These are phyloP conservation scores for Pipa parva DNA, from an alignment of 2,113 vertebrate genomes.

Conservation along the genomic window DNA sequence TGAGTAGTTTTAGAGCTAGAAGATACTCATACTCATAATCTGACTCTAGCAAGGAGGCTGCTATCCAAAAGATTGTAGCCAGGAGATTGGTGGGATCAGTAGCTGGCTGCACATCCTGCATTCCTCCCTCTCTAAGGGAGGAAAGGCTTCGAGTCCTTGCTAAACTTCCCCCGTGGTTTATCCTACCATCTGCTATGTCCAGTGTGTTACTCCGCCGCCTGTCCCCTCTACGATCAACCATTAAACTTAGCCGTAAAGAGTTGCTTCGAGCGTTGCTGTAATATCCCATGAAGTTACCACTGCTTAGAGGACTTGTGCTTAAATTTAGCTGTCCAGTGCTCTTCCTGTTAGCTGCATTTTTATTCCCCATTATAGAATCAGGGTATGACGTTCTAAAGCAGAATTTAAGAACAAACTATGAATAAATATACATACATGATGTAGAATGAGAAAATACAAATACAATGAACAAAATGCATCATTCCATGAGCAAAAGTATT, in stretches of 20 bases:
- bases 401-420: not conserved
- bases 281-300: conserved; percentile 70
- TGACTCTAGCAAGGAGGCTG: conserved; percentile 86
- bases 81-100: conserved; percentile 90
- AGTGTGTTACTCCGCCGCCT: conserved; percentile 90
- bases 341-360: conserved; percentile 92
- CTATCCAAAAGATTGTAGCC: conserved; percentile 98
- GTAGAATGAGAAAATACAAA: too few species aligned
- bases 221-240: conserved; percentile 79
- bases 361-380: conserved; percentile 83
- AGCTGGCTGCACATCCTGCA: conserved; percentile 71
- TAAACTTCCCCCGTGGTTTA: conserved; percentile 81
- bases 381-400: conserved; percentile 70
- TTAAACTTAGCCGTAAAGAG: conserved; percentile 83
- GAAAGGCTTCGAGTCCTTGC: conserved; percentile 94
- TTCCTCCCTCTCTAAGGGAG: conserved; percentile 79
- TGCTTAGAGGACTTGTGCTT: conserved; percentile 70
- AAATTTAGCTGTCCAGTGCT: conserved; percentile 96
- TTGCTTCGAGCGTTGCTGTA: conserved; percentile 78
- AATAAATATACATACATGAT: not conserved
- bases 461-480: too few species aligned
- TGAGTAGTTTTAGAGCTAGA: conserved; percentile 88
- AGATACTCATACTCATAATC: conserved; percentile 98
- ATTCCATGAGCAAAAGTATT: too few species aligned
- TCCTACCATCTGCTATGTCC: conserved; percentile 84